A percentile compares a stretch with the other conserved stretches of the same genome.
These are phyloP conservation scores for Oncorhynchus tshawytscha DNA, from an alignment of 2,113 vertebrate species.

Conservation along the genomic window DNA sequence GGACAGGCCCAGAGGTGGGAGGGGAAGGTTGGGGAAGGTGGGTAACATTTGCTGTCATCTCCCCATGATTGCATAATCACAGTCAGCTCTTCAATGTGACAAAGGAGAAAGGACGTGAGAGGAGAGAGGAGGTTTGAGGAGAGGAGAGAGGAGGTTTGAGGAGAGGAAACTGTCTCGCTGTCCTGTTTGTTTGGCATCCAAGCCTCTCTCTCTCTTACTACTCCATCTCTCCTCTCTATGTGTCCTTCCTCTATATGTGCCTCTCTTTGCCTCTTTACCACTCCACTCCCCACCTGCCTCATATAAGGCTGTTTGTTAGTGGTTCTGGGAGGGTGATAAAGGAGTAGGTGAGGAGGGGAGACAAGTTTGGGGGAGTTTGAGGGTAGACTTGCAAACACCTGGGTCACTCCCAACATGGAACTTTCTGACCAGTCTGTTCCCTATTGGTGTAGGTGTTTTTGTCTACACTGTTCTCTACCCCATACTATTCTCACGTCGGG, in stretches of 20 bases:
- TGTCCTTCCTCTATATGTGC: no score
- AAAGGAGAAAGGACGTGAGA: neutral
- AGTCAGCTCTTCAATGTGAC: neutral
- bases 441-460: neutral
- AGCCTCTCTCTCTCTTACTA: no score
- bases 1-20: neutral
- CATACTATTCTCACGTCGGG: no score
- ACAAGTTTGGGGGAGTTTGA: neutral
- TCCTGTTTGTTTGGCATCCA: no score
- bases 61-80: neutral
- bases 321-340: neutral
- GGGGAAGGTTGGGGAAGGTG: neutral
- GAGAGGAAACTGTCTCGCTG: no score
- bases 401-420: neutral
- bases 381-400: no score
- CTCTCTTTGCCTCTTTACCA: no score
- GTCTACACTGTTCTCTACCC: neutral
- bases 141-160: no score
- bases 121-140: no score
- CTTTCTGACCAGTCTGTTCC: neutral
- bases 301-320: no score
- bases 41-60: neutral
- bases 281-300: no score
- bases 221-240: no score
- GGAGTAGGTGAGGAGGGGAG: neutral